Evolutionary conservation across 2,797 vertebrate species (phyloP).

Genomic region (Echiichthys vipera): DNA sequence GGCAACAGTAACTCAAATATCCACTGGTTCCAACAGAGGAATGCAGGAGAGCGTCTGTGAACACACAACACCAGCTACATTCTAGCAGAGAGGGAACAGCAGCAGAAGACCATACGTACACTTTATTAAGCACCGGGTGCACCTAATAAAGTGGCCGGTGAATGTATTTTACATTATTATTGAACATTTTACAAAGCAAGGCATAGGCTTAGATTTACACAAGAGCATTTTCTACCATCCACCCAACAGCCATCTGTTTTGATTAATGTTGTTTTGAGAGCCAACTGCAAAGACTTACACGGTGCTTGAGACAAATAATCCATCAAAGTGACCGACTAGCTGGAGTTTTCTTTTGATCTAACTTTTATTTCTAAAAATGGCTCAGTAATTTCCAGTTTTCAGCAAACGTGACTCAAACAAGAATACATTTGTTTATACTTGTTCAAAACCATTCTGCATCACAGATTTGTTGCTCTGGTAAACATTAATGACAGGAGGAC

Average conservation of each 20-base stretch:
- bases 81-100: too few relatives aligned
- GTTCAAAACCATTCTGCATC: neutral
- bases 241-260: constrained; percentile 2
- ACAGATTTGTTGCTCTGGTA: neutral
- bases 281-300: neutral
- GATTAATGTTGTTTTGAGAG: constrained; percentile 18
- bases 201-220: neutral
- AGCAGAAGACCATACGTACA: too few relatives aligned
- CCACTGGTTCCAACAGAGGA: too few relatives aligned
- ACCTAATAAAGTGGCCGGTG: too few relatives aligned
- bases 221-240: neutral
- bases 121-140: too few relatives aligned
- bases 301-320: constrained; percentile 2
- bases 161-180: neutral
- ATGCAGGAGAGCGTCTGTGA: too few relatives aligned
- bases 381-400: neutral
- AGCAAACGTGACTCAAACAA: neutral
- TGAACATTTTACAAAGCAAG: neutral
- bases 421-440: neutral
- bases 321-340: constrained; percentile 13
- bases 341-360: neutral
- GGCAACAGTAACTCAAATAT: too few relatives aligned
- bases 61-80: too few relatives aligned
- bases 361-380: neutral
- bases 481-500: neutral